Evolutionary conservation across 37 sponge, comb jelly and placozoan genomes (phyloP).

Genomic region (Lycopodina hypogea): DNA sequence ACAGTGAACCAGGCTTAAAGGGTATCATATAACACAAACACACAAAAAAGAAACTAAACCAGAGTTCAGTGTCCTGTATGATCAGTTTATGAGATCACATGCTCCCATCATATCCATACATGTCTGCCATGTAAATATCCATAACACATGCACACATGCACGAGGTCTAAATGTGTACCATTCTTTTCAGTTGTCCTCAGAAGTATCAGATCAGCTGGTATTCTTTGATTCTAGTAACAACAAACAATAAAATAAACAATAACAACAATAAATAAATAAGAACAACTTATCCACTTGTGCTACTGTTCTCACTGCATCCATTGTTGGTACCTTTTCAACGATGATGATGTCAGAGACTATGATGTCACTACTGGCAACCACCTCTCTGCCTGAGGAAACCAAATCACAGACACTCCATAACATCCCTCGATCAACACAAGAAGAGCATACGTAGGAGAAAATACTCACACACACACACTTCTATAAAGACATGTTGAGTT

Average conservation of each 20-base stretch:
- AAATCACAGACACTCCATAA: neutral
- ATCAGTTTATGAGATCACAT: no score
- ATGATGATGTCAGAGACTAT: slow-evolving; percentile 74
- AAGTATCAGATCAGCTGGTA: slow-evolving; percentile 89
- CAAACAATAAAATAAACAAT: slow-evolving; percentile 7
- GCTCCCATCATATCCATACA: no score
- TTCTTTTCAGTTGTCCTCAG: slow-evolving; percentile 85
- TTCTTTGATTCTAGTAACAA: slow-evolving; percentile 72
- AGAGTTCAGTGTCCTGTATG: no score
- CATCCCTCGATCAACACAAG: no score
- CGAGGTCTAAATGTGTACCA: slow-evolving; percentile 31
- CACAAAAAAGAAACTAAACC: no score
- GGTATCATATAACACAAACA: no score
- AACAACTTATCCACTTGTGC: neutral
- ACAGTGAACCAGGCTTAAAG: no score
- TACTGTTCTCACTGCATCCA: neutral
- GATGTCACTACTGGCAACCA: slow-evolving; percentile 58
- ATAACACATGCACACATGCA: no score
- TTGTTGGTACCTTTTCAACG: slow-evolving; percentile 69
- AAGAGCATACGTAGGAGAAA: no score
- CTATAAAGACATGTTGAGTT: no score
- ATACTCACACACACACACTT: no score
- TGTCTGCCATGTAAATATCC: no score
- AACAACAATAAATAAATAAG: neutral
- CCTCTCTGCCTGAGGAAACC: slow-evolving; percentile 41